Evolutionary conservation across 53 echinoderm and acorn worm genomes (phyloP).

Genomic region (Arbacia lixula): DNA sequence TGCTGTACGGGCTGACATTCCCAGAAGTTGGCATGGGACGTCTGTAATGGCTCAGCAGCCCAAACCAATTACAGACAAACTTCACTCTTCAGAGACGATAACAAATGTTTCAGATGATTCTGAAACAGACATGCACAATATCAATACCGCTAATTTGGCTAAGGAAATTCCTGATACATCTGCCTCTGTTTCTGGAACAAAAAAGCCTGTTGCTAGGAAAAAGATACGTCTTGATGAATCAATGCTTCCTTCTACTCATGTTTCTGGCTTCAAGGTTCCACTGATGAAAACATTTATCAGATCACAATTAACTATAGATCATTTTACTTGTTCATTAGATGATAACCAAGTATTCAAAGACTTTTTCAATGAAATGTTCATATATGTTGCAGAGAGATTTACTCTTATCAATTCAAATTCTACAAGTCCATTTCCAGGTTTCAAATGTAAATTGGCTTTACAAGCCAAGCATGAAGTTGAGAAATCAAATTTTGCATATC

Average conservation of each 20-base stretch:
- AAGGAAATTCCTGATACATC: neutral
- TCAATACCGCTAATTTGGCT: neutral
- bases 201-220: neutral
- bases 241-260: neutral
- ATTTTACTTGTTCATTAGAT: neutral
- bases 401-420: neutral
- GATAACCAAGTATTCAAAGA: neutral
- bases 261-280: neutral
- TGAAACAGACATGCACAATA: neutral
- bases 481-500: slow-evolving; percentile 19
- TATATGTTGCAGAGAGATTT: slow-evolving; percentile 15
- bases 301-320: neutral
- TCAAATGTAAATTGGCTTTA: slow-evolving; percentile 22
- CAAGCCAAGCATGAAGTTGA: neutral
- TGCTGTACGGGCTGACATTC: slow-evolving; percentile 10
- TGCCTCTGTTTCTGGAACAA: neutral
- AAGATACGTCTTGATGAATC: slow-evolving; percentile 15
- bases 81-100: neutral
- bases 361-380: slow-evolving; percentile 3
- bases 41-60: slow-evolving; percentile 57
- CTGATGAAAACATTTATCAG: slow-evolving; percentile 14
- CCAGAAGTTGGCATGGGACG: slow-evolving; percentile 58
- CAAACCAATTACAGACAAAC: slow-evolving; percentile 19
- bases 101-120: neutral
- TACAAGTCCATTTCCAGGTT: slow-evolving; percentile 18